Percentiles rank a stretch among this genome's conserved stretches.
Conservation (phyloP, 2,113 vertebrate species). For the Xyrauchen texanus region DNA sequence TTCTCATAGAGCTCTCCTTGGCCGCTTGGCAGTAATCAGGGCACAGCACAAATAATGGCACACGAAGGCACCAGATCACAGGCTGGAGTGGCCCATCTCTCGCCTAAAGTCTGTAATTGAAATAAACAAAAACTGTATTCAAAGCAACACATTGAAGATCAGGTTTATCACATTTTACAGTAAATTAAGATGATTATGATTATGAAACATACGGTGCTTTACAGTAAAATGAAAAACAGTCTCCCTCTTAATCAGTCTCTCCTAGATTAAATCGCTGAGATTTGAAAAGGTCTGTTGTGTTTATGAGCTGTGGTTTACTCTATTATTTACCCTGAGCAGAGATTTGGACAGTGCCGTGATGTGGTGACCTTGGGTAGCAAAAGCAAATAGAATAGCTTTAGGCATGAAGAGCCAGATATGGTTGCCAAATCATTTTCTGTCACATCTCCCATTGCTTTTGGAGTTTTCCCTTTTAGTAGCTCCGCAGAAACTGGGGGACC, state of each 20-base stretch:
- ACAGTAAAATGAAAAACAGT: not conserved
- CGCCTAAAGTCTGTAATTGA: conserved; percentile 42
- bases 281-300: not conserved
- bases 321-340: conserved; percentile 7
- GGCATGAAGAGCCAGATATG: too few species aligned
- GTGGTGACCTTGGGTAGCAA: conserved; percentile 52
- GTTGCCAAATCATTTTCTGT: not conserved
- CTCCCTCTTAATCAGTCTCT: not conserved
- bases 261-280: not conserved
- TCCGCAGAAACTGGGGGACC: conserved; percentile 24
- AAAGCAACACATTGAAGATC: conserved; percentile 24
- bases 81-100: conserved; percentile 30
- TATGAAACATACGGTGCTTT: not conserved
- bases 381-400: conserved; percentile 14
- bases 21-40: conserved; percentile 52
- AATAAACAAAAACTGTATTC: conserved; percentile 49
- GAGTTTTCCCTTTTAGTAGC: conserved; percentile 2
- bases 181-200: not conserved
- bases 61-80: conserved; percentile 21
- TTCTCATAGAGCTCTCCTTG: conserved; percentile 27
- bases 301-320: conserved; percentile 2
- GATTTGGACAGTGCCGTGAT: conserved; percentile 49
- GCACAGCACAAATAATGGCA: conserved; percentile 30
- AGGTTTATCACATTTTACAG: not conserved
- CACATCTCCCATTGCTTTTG: conserved; percentile 1